phyloP scores from a whole-genome alignment of 2,113 vertebrate genomes.

The Ondatra zibethicus region DNA sequence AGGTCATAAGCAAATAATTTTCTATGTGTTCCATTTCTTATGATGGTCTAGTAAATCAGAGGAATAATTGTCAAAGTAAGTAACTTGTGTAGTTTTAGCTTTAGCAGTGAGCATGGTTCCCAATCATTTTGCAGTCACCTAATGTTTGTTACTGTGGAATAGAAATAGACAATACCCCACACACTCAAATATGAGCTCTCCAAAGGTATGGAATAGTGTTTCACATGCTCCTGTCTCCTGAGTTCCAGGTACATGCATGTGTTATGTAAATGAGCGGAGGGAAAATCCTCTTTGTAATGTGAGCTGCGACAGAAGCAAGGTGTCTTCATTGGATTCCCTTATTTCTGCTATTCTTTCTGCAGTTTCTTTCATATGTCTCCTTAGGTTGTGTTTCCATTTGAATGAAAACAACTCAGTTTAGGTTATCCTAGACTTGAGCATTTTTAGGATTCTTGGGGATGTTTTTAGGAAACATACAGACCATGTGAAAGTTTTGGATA shows the following conservation, averaged over 20 bases:
- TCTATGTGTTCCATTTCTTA: background rate
- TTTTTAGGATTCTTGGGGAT: background rate
- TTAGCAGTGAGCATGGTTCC: background rate
- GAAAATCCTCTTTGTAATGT: background rate
- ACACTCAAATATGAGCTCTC: background rate
- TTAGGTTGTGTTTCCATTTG: conserved; percentile 13
- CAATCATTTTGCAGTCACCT: background rate
- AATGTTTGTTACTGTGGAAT: background rate
- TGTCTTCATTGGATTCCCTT: background rate
- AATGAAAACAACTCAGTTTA: conserved; percentile 31
- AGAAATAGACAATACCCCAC: background rate
- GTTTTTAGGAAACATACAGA: background rate
- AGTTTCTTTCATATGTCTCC: background rate
- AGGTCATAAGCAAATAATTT: conserved; percentile 17
- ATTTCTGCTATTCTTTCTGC: background rate
- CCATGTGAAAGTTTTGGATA: conserved; percentile 12
- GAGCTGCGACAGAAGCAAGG: background rate
- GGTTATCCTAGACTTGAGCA: conserved; percentile 19
- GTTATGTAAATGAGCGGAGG: background rate
- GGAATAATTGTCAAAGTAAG: conserved; percentile 21
- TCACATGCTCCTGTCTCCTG: background rate
- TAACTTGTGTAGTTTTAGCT: background rate
- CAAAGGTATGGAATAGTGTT: background rate
- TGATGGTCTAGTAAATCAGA: background rate
- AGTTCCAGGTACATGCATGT: background rate